Evolutionary conservation across 2,888 invertebrate species (phyloP).

Genomic region (Synanthedon formicaeformis): DNA sequence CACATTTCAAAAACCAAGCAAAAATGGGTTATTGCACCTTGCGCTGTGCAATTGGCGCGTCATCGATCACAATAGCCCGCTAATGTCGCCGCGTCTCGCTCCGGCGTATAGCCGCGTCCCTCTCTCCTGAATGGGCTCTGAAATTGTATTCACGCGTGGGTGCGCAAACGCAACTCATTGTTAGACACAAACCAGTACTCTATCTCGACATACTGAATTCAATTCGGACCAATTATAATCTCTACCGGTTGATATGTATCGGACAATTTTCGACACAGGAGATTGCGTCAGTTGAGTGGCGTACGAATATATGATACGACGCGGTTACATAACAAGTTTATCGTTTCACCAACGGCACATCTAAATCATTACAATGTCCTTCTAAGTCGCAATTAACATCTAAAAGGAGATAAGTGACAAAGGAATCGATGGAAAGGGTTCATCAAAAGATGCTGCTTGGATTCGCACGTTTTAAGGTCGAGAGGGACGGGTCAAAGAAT

Average conservation of each 20-base stretch:
- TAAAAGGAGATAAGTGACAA: conserved; percentile 37
- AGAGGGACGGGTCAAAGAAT: not conserved
- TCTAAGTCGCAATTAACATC: conserved; percentile 42
- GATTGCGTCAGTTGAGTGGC: no score
- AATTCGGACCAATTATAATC: not conserved
- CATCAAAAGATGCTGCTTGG: conserved; percentile 11
- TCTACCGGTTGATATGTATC: no score
- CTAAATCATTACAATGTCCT: conserved; percentile 23
- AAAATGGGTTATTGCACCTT: conserved; percentile 67
- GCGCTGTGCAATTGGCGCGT: conserved; percentile 40
- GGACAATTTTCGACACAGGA: no score
- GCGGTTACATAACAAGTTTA: not conserved
- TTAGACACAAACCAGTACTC: conserved; percentile 24
- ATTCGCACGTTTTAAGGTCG: not conserved
- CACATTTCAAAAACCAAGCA: conserved; percentile 41
- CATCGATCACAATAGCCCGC: conserved; percentile 43
- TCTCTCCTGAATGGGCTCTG: conserved; percentile 40
- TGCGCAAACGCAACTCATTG: conserved; percentile 54
- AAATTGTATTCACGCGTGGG: conserved; percentile 63
- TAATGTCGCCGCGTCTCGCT: conserved; percentile 42
- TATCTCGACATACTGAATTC: conserved; percentile 20
- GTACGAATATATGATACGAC: not conserved
- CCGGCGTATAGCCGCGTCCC: conserved; percentile 21
- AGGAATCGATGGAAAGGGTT: conserved; percentile 24
- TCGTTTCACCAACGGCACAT: conserved; percentile 12